These are phyloP conservation scores for Mastacembelus armatus DNA, from an alignment of 2,797 vertebrate species.

Conservation along the genomic window DNA sequence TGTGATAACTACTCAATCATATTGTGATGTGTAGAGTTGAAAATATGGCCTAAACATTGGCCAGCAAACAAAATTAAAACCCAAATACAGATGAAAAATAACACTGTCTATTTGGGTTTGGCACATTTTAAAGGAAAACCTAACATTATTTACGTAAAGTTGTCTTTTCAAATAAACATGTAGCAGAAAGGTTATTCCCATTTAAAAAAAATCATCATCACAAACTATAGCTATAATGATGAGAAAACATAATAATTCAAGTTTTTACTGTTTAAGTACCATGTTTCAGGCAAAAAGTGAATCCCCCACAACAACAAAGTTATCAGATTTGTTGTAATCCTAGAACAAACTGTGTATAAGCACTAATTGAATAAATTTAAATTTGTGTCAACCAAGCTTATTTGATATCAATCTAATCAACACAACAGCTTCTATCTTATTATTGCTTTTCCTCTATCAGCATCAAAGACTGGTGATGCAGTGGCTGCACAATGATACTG, in stretches of 20 bases:
- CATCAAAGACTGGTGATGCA: constrained; percentile 66
- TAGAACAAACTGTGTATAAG: not conserved
- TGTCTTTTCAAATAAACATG: no score
- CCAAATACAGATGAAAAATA: no score
- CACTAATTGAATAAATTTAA: not conserved
- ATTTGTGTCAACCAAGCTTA: constrained; percentile 13
- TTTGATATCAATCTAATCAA: constrained; percentile 20
- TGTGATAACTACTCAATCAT: not conserved
- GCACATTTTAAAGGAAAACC: no score
- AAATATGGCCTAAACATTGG: not conserved
- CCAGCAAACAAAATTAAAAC: not conserved
- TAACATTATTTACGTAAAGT: no score
- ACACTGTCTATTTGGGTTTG: not conserved
- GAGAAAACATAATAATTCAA: not conserved
- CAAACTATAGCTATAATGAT: not conserved
- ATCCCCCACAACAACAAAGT: no score
- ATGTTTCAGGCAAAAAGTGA: no score
- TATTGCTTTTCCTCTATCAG: constrained; percentile 40
- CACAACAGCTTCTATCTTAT: constrained; percentile 20
- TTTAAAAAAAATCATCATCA: not conserved
- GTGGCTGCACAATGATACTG: constrained; percentile 60
- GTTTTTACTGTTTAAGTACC: not conserved
- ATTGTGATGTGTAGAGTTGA: no score
- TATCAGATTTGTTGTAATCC: not conserved
- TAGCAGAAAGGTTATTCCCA: no score